These are phyloP conservation scores for Leptodirus hochenwartii DNA, from an alignment of 2,888 invertebrate species.

Conservation along the genomic window DNA sequence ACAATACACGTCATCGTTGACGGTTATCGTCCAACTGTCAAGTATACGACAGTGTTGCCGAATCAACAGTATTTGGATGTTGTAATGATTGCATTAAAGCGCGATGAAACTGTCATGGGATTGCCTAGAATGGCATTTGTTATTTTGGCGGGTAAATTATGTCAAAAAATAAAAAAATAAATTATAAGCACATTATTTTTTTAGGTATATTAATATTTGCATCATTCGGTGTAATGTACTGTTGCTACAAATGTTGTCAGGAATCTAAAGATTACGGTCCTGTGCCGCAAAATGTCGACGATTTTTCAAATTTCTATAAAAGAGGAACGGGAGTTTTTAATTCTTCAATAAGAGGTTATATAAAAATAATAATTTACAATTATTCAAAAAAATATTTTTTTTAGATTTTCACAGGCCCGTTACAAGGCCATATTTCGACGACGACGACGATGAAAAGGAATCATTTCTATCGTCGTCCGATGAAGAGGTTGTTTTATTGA, in stretches of 20 bases:
- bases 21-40: conserved; percentile 28
- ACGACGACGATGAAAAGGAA: conserved; percentile 35
- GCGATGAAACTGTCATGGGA: conserved; percentile 50
- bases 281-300: conserved; percentile 33
- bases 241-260: conserved; percentile 30
- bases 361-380: background rate
- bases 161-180: conserved; percentile 3
- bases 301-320: too few relatives aligned
- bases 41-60: too few relatives aligned
- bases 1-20: conserved; percentile 22
- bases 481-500: conserved; percentile 14
- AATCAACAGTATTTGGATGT: too few relatives aligned
- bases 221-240: conserved; percentile 37
- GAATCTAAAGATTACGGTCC: conserved; percentile 33
- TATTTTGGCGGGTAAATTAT: conserved; percentile 41
- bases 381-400: conserved; percentile 5
- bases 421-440: conserved; percentile 50
- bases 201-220: conserved; percentile 29
- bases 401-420: conserved; percentile 19
- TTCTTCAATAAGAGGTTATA: too few relatives aligned
- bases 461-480: conserved; percentile 15
- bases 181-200: conserved; percentile 5
- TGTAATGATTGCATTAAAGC: conserved; percentile 46
- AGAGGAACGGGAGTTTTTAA: too few relatives aligned
- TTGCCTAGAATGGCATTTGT: conserved; percentile 62